Evolutionary conservation across 2,888 invertebrate species (phyloP).

Genomic region (Pyrrhia umbra): DNA sequence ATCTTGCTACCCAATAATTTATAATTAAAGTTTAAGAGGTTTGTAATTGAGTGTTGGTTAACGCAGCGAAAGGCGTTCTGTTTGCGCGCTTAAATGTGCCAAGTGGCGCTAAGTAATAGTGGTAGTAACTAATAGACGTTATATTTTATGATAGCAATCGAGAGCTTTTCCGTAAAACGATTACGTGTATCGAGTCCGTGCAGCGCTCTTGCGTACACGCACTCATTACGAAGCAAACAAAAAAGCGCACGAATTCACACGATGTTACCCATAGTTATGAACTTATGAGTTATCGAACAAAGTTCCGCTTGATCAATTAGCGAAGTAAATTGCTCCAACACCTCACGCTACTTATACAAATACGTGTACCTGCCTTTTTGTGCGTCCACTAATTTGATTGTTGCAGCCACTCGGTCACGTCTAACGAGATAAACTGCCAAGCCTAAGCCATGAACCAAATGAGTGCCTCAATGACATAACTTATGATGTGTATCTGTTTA

Average conservation of each 20-base stretch:
- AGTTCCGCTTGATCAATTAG: slow-evolving; percentile 63
- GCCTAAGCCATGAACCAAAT: slow-evolving; percentile 49
- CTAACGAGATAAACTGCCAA: slow-evolving; percentile 56
- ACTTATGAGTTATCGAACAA: slow-evolving; percentile 60
- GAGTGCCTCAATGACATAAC: slow-evolving; percentile 53
- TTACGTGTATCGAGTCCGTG: slow-evolving; percentile 41
- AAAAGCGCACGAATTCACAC: slow-evolving; percentile 63
- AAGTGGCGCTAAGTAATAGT: slow-evolving; percentile 45
- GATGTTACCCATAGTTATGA: slow-evolving; percentile 56
- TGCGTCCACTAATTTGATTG: slow-evolving; percentile 49
- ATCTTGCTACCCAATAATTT: slow-evolving; percentile 24
- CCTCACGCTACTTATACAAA: slow-evolving; percentile 43
- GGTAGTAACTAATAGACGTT: slow-evolving; percentile 20
- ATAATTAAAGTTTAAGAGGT: slow-evolving; percentile 27
- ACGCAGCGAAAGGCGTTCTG: slow-evolving; percentile 40
- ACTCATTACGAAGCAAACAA: slow-evolving; percentile 47
- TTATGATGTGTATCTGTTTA: slow-evolving; percentile 27
- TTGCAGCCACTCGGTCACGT: slow-evolving; percentile 53
- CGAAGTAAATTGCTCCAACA: slow-evolving; percentile 52
- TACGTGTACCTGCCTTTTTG: slow-evolving; percentile 42
- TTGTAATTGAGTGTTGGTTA: slow-evolving; percentile 25
- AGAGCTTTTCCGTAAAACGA: slow-evolving; percentile 49
- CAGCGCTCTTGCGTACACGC: slow-evolving; percentile 46
- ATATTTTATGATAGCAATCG: slow-evolving; percentile 46
- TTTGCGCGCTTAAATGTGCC: slow-evolving; percentile 14